Percentiles rank a stretch among this genome's conserved stretches.
Conservation (phyloP, 2,888 invertebrate species). For the Fragum whitleyi region DNA sequence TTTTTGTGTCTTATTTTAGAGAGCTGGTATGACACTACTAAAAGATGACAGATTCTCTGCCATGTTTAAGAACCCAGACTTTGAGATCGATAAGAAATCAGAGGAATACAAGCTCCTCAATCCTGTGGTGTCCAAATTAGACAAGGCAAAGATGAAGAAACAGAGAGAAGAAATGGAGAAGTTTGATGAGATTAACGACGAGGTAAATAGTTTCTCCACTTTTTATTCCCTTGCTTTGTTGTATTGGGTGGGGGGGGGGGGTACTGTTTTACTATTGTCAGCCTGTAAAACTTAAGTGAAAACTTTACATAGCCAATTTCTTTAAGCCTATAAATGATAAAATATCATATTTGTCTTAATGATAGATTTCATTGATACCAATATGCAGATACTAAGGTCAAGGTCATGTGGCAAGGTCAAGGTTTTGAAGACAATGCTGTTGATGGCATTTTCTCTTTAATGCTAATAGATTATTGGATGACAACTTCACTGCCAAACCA, state of each 20-base stretch:
- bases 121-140: conserved; percentile 93
- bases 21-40: conserved; percentile 87
- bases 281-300: no score
- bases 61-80: conserved; percentile 96
- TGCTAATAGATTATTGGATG: no score
- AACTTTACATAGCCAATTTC: no score
- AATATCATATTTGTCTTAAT: no score
- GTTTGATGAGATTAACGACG: conserved; percentile 76
- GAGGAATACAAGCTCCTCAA: conserved; percentile 94
- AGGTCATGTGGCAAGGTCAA: no score
- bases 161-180: conserved; percentile 65
- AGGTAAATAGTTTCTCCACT: conserved; percentile 1
- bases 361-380: no score
- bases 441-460: no score
- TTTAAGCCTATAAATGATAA: no score
- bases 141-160: conserved; percentile 86
- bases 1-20: conserved; percentile 1
- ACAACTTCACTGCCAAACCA: no score
- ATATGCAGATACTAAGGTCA: no score
- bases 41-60: conserved; percentile 95
- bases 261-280: no score
- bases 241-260: not conserved
- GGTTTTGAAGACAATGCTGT: no score
- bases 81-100: conserved; percentile 94
- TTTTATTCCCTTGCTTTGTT: not conserved